phyloP scores from a whole-genome alignment of 2,113 vertebrate genomes.

The Colossoma macropomum region DNA sequence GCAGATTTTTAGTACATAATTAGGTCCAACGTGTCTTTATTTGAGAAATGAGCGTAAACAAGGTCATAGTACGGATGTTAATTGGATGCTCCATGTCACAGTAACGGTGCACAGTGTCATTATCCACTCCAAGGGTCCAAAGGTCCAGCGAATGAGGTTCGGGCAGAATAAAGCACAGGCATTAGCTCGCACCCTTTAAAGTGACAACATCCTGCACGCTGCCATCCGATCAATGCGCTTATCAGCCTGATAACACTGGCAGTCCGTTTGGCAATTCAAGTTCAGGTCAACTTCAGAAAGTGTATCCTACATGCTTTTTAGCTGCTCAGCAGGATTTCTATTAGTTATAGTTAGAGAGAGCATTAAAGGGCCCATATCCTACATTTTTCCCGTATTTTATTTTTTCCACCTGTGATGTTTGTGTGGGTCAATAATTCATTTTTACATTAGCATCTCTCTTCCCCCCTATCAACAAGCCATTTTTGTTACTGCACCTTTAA shows the following conservation, averaged over 20 bases:
- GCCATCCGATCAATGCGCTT: background rate
- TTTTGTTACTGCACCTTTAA: too few species aligned
- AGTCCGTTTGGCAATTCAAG: background rate
- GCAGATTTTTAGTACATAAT: too few species aligned
- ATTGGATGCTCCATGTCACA: too few species aligned
- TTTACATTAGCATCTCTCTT: too few species aligned
- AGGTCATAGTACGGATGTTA: constrained; percentile 5
- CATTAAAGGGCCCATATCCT: background rate
- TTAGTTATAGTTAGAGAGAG: background rate
- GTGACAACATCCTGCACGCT: background rate
- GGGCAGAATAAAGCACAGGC: background rate
- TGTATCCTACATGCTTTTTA: too few species aligned
- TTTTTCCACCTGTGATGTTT: background rate
- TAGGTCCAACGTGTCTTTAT: too few species aligned
- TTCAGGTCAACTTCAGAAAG: background rate
- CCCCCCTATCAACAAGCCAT: too few species aligned
- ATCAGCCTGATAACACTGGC: background rate
- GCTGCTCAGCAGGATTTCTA: too few species aligned
- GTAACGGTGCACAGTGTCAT: background rate
- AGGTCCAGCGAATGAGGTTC: background rate
- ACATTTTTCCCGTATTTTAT: background rate
- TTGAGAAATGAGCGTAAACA: background rate
- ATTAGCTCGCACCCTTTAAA: background rate
- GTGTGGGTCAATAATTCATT: background rate
- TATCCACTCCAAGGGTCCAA: background rate